Conservation (phyloP, 2,797 vertebrate genomes). For the Heterohyrax brucei region DNA sequence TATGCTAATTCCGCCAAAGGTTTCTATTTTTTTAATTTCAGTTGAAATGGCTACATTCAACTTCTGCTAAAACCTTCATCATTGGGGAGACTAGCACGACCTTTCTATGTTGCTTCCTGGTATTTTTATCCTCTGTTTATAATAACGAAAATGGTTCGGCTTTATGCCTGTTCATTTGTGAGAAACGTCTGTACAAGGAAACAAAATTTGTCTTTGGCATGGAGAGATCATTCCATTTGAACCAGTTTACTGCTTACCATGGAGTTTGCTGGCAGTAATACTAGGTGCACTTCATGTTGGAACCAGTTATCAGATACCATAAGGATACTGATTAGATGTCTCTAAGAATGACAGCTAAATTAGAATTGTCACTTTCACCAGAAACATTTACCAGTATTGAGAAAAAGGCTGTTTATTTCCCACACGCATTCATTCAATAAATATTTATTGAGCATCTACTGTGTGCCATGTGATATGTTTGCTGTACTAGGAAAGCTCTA, state of each 20-base stretch:
- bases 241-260: background rate
- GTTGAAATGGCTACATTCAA: conserved; percentile 16
- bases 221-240: background rate
- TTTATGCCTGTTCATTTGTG: background rate
- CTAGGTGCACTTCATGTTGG: background rate
- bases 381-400: background rate
- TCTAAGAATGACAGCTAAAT: background rate
- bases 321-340: background rate
- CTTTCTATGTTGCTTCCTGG: background rate
- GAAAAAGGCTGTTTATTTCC: background rate
- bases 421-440: background rate
- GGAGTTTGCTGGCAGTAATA: background rate
- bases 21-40: background rate
- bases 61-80: background rate
- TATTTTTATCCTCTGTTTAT: background rate
- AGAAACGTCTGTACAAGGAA: conserved; percentile 21
- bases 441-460: background rate
- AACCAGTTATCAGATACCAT: background rate
- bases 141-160: background rate
- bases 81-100: background rate
- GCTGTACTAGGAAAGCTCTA: background rate
- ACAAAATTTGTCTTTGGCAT: background rate
- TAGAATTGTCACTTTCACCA: background rate
- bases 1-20: background rate
- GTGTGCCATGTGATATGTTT: background rate